Evolutionary conservation across 2,113 vertebrate species (phyloP), one percentile per base, ranked within the genome.

Genomic region (Burhinus bistriatus): DNA sequence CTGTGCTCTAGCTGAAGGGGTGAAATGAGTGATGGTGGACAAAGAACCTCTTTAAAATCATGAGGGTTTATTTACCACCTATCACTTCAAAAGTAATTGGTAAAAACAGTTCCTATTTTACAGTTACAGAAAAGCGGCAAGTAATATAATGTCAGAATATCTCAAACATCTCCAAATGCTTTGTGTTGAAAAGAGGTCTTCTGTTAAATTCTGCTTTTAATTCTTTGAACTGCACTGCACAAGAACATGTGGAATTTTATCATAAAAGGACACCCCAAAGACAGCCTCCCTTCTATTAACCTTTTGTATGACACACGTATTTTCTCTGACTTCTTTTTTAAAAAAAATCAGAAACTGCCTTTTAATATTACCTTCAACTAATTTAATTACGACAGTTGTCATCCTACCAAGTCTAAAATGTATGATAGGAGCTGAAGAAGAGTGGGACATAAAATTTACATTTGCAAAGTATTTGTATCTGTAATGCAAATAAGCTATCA

Each of bases 391-490:
- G 69, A 70, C 54, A 87, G 42, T 89, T 96, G 93, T 95, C 93
- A 90, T 91, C 66, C 65, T 94, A 73, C 91, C 87, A 91, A 91
- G 45, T 36, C 34, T 73, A 38, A 95, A 89, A 91, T 40, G 61
- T 71, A 59, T 0, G 9, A 57, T 54, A 75, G 73, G 81, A 89
- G 77, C 87, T 54, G 88, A 61, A 82, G 70, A 82, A 61, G 89
- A 94, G 69, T 15, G 6, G 49, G 81, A 58, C 83, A 85, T 95
- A 92, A 95, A 95, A 97, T 84, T 61, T 38, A 30, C 77, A 92
- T 96, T 95, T 92, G 70, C 83, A 45, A 87, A 84, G 77, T 68
- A 38, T 95, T 97, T 96, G 80, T 96, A 52, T 76, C 83, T 76
- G 83, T 65, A 83, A 61, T 80, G 84, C 81, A 51, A 69, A 90